Evolutionary conservation across 2,797 vertebrate species (phyloP), one percentile per base, ranked within the genome.

Genomic region (Sebastes glaucus): DNA sequence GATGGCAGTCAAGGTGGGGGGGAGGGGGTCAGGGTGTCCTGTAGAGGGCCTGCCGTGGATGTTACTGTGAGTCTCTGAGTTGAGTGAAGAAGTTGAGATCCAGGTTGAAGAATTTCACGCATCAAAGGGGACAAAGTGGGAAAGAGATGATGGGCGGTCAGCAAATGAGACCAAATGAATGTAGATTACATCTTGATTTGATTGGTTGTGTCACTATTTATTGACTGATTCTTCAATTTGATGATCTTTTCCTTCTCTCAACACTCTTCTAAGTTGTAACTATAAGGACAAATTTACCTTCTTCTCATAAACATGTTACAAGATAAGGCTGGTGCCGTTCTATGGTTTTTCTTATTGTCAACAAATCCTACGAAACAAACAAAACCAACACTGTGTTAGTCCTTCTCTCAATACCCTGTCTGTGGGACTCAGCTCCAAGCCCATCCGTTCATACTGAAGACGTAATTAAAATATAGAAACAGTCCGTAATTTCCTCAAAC

Each of bases 241-340:
- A 57, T 23, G 77, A 78, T 77, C 72, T 84, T 73, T 74, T 64
- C 73, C 72, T 88, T 73, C 82, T 81, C 84, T 82, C 78, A 71
- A 78, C 78, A n/a, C 35, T 70, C 49, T 30, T 72, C 16, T 46
- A 62, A 78, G 30, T 53, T 71, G 33, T 69, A 2, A 35, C 63
- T 42, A 6, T 32, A 16, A 72, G 38, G 69, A 59, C 53, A 63
- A n/a, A 56, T 46, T 55, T 56, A 56, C 35, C 1, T 28, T 28
- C 27, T 28, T 28, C 0, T 28, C 27, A 28, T 28, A 28, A 28
- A 28, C 7, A 33, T 42, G 30, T 76, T 52, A 69, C 62, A 64
- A 42, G 38, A 74, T 80, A 33, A 72, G 67, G 32, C 55, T 79
- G 74, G 57, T 28, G 35, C 53, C 2, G 23, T 62, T 71, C 20